Conservation (phyloP, 2,797 vertebrate species). For the Etheostoma perlongum region DNA sequence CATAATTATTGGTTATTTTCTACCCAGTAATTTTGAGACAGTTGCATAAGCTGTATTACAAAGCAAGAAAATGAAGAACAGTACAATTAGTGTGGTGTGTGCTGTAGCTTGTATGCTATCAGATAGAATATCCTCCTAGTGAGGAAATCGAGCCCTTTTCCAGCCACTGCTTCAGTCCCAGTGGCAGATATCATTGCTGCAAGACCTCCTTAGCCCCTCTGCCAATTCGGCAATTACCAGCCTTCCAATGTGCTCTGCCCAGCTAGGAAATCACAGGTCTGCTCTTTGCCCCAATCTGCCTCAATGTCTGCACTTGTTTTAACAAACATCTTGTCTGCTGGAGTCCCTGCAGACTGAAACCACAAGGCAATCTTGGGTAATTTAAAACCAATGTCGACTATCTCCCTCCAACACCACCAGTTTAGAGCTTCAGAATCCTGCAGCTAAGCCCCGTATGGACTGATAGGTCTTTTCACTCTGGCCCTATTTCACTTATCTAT, state of each 20-base stretch:
- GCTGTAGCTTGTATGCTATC: conserved; percentile 21
- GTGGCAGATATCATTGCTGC: conserved; percentile 76
- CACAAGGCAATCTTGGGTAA: conserved; percentile 90
- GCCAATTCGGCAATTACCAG: conserved; percentile 85
- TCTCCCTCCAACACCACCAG: conserved; percentile 79
- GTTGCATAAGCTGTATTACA: conserved; percentile 12
- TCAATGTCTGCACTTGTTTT: conserved; percentile 85
- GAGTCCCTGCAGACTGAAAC: conserved; percentile 82
- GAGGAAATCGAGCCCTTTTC: conserved; percentile 42
- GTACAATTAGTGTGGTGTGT: conserved; percentile 20
- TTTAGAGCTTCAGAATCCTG: conserved; percentile 85
- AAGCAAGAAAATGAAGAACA: conserved; percentile 25
- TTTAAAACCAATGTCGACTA: conserved; percentile 87
- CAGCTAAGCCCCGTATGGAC: conserved; percentile 85
- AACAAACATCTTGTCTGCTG: conserved; percentile 86
- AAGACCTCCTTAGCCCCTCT: conserved; percentile 78
- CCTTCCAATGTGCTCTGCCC: conserved; percentile 77
- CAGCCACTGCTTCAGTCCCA: conserved; percentile 60
- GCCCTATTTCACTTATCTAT: conserved; percentile 89
- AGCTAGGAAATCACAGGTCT: conserved; percentile 80
- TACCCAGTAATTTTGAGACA: conserved; percentile 20
- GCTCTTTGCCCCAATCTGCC: conserved; percentile 82
- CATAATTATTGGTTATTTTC: conserved; percentile 42
- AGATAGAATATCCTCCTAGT: conserved; percentile 39
- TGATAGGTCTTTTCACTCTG: conserved; percentile 87